A percentile compares a stretch with the other conserved stretches of the same genome.
These are phyloP conservation scores for Priocnemis perturbator DNA, from an alignment of 2,888 invertebrate genomes.

Conservation along the genomic window DNA sequence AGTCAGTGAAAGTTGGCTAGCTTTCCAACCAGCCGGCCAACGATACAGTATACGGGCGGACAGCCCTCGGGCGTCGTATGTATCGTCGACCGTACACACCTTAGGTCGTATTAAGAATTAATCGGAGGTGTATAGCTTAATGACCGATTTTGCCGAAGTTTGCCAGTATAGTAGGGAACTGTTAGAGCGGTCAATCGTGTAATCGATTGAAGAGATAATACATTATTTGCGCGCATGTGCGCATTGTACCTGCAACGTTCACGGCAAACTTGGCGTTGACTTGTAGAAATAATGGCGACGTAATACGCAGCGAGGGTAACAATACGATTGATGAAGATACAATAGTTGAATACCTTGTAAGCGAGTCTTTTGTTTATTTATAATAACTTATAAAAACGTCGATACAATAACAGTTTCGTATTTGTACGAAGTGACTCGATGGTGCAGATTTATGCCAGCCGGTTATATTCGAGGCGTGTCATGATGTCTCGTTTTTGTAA, in stretches of 20 bases:
- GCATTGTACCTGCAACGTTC: neutral
- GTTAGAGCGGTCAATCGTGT: neutral
- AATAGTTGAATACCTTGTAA: conserved; percentile 38
- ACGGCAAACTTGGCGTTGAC: conserved; percentile 10
- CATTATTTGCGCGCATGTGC: neutral
- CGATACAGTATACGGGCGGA: neutral
- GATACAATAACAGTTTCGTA: conserved; percentile 66
- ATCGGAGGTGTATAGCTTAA: no score
- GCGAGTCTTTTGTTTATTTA: conserved; percentile 63
- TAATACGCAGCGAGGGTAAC: conserved; percentile 29
- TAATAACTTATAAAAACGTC: conserved; percentile 70
- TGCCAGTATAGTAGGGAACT: no score
- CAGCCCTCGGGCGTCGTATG: no score
- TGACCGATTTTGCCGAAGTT: no score
- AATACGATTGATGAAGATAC: neutral
- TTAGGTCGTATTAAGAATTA: no score
- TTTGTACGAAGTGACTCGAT: conserved; percentile 56
- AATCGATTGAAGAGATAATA: neutral
- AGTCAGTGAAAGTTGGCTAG: conserved; percentile 39
- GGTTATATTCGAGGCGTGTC: neutral
- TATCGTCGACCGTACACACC: no score
- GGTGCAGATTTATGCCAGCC: conserved; percentile 8
- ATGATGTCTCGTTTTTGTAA: neutral
- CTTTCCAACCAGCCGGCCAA: neutral
- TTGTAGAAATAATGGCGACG: conserved; percentile 10